Evolutionary conservation across 2,113 vertebrate species (phyloP), one percentile per base, ranked within the genome.

Genomic region (Gorsachius goisagi): DNA sequence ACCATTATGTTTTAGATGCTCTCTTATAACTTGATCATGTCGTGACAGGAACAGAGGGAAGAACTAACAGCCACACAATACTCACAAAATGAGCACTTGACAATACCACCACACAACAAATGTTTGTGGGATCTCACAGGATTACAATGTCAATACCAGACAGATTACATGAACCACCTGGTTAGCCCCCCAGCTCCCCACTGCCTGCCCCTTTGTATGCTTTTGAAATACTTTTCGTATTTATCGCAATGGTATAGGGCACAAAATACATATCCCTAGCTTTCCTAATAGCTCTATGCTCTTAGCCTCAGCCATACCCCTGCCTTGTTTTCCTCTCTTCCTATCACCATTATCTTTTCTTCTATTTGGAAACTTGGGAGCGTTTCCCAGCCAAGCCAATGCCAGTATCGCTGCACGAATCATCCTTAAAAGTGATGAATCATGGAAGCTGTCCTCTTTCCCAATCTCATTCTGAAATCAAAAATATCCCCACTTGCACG

Each of bases 41-140:
- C 95, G 62, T 91, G 94, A 91, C 89, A 95, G 62, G 77, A 92
- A 85, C 9, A 4, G 85, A 90, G 73, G 79, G 89, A 76, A 90
- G 75, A 95, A 50, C 69, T 87, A 93, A 69, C 80, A 92, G 90
- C 44, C 3, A 0, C 66, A 92, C 84, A 92, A 85, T 92, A 55
- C 49, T 59, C 72, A 82, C 50, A 66, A 83, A 95, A 95, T 88
- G 87, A 91, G 45, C 75, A 44, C 78, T 50, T 95, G 91, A 91
- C 74, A 88, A 58, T 64, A 76, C 28, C 32, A 79, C 18, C 28
- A 39, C 67, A 83, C 67, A 92, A 60, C 22, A 76, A 89, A 63
- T 79, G 71, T 89, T 82, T 94, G 81, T 58, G 71, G 60, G 64
- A 64, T 85, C 82, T 84, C 53, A 50, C 59, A 72, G 45, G 68